These are phyloP conservation scores for Spinibarbus caldwelli DNA, from an alignment of 2,797 vertebrate species.

Conservation along the genomic window DNA sequence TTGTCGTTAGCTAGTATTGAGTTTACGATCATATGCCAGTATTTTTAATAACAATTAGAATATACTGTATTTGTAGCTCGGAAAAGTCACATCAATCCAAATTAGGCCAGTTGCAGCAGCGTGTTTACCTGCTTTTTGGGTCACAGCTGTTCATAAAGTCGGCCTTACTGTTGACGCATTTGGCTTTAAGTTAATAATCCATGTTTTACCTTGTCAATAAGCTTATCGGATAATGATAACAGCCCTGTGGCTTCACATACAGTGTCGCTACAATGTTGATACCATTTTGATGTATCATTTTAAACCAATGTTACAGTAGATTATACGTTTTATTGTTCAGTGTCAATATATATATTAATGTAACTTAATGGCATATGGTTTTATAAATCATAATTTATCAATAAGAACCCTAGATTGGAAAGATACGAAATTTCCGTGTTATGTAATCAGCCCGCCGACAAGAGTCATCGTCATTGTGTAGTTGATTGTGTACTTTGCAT, in stretches of 20 bases:
- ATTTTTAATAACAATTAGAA: background rate
- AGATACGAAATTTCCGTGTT: background rate
- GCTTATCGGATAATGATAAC: background rate
- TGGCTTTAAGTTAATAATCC: conserved; percentile 14
- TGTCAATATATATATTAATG: background rate
- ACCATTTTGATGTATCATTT: background rate
- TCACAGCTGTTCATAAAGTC: conserved; percentile 26
- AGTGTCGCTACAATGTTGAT: too few relatives aligned
- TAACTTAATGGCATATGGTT: background rate
- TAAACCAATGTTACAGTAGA: background rate
- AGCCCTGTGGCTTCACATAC: too few relatives aligned
- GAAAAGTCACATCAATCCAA: background rate
- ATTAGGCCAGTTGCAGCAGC: background rate
- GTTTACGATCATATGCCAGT: too few relatives aligned
- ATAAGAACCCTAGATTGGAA: background rate
- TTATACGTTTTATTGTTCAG: background rate
- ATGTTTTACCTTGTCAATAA: background rate
- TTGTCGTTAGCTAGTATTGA: background rate
- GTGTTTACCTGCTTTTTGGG: conserved; percentile 10
- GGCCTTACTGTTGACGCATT: conserved; percentile 18
- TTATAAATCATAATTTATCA: background rate
- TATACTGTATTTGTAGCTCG: background rate
- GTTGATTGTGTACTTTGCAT: background rate
- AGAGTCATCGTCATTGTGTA: background rate
- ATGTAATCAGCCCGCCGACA: background rate